Evolutionary conservation across 2,797 vertebrate genomes (phyloP).

Genomic region (Lerista edwardsae): DNA sequence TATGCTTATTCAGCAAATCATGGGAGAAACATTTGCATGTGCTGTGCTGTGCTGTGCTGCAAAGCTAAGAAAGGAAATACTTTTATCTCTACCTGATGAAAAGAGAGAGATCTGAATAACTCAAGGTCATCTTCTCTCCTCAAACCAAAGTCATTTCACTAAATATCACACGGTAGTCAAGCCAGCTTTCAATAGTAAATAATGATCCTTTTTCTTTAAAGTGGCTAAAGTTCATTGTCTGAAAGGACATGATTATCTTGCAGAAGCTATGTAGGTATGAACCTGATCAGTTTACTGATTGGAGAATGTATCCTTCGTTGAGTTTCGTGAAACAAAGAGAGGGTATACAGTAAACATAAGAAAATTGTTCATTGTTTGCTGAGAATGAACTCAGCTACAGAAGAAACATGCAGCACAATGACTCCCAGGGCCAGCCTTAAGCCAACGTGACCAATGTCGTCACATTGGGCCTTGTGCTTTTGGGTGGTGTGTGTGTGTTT

Average conservation of each 20-base stretch:
- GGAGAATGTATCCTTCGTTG: not conserved
- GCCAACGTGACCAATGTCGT: too few species aligned
- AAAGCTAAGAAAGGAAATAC: not conserved
- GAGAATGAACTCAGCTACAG: not conserved
- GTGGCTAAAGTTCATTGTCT: not conserved
- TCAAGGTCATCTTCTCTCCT: not conserved
- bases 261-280: not conserved
- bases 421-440: too few species aligned
- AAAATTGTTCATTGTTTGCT: not conserved
- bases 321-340: not conserved
- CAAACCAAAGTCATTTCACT: not conserved
- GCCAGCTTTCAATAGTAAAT: not conserved
- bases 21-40: not conserved
- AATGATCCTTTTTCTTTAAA: not conserved
- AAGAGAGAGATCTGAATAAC: not conserved
- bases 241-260: not conserved
- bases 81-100: not conserved
- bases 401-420: constrained; percentile 25
- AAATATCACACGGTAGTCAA: not conserved
- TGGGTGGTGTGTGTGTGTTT: too few species aligned
- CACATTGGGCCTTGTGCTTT: too few species aligned
- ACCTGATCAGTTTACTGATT: not conserved
- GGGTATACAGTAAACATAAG: not conserved
- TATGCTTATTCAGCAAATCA: not conserved
- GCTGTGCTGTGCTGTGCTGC: too few species aligned